A percentile compares a stretch with the other conserved stretches of the same genome.
Evolutionary conservation across 2,888 invertebrate genomes (phyloP).

Genomic region (Nemotelus nigrinus): DNA sequence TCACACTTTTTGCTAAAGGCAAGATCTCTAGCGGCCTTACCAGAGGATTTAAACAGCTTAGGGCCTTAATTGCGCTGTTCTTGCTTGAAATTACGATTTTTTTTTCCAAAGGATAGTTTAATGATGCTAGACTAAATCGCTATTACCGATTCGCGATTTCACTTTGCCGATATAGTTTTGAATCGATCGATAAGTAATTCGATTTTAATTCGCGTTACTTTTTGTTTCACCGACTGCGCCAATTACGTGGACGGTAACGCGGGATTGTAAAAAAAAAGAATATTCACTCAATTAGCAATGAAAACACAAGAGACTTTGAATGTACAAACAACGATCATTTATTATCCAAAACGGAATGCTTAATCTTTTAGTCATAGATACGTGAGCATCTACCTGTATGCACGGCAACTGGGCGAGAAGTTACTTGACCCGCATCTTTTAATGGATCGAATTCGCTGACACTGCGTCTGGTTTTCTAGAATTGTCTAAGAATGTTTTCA

Average conservation of each 20-base stretch:
- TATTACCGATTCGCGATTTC: conserved; percentile 2
- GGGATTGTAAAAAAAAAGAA: background rate
- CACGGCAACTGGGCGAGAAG: too few relatives aligned
- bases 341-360: too few relatives aligned
- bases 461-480: too few relatives aligned
- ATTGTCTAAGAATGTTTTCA: too few relatives aligned
- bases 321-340: too few relatives aligned
- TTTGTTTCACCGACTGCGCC: background rate
- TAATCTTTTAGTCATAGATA: too few relatives aligned
- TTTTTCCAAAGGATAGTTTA: background rate
- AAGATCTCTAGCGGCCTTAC: conserved; percentile 7
- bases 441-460: too few relatives aligned
- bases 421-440: too few relatives aligned
- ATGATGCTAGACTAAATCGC: background rate
- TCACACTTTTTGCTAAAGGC: background rate
- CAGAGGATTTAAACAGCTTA: background rate
- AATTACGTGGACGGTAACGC: background rate
- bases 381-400: too few relatives aligned
- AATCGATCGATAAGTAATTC: background rate
- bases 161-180: conserved; percentile 4
- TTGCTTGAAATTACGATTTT: background rate
- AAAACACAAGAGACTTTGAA: too few relatives aligned
- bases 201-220: conserved; percentile 19
- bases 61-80: conserved; percentile 16
- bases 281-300: background rate